A percentile compares a stretch with the other conserved stretches of the same genome.
phyloP scores from a whole-genome alignment of 64 coral and sea anemone genomes.

The Dendrophyllia cribrosa region DNA sequence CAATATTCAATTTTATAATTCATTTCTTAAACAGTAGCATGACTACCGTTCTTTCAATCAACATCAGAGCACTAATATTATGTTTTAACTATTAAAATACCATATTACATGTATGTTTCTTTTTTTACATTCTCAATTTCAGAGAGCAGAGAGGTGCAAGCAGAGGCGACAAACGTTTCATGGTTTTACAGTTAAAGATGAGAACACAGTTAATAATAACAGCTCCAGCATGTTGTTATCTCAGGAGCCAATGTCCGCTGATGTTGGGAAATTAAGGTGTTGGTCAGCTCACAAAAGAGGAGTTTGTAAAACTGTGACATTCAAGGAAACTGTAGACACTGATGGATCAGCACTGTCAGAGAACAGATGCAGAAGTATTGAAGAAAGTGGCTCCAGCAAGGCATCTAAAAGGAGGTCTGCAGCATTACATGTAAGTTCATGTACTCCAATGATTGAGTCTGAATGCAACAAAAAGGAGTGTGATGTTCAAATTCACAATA shows the following conservation, averaged over 20 bases:
- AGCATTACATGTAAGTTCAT: background rate
- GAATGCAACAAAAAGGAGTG: too few species aligned
- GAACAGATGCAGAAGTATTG: background rate
- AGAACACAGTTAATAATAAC: background rate
- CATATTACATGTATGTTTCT: too few species aligned
- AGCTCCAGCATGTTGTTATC: background rate
- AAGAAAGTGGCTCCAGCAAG: too few species aligned
- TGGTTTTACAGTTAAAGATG: slow-evolving; percentile 29
- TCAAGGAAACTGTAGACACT: background rate
- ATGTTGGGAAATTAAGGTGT: background rate
- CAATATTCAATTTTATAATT: too few species aligned
- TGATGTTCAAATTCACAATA: background rate
- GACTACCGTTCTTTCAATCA: too few species aligned
- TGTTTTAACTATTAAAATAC: too few species aligned
- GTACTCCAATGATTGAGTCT: background rate
- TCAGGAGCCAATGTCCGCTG: background rate
- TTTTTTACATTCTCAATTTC: background rate
- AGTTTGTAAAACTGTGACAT: slow-evolving; percentile 21
- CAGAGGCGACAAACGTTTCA: slow-evolving; percentile 30
- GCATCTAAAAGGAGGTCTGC: background rate
- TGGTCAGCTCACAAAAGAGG: slow-evolving; percentile 22
- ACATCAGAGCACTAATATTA: too few species aligned
- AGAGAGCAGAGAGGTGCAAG: slow-evolving; percentile 31
- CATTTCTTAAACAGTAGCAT: too few species aligned
- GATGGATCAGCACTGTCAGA: background rate